Evolutionary conservation across 2,888 invertebrate species (phyloP).

Genomic region (Blastobasis adustella): DNA sequence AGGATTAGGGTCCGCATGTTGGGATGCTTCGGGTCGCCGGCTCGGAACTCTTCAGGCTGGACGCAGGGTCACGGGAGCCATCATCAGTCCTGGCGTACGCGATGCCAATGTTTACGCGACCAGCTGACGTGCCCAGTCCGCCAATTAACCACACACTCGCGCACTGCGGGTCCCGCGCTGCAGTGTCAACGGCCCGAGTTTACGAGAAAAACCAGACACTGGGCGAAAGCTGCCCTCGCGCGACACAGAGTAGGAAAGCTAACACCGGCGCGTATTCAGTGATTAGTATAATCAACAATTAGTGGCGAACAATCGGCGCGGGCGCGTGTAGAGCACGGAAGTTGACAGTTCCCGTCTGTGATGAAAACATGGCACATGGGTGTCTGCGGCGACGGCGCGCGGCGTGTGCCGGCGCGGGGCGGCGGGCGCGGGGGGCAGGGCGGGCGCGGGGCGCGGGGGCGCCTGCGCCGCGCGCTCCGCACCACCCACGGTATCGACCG

Average conservation of each 20-base stretch:
- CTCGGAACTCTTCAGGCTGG: slow-evolving; percentile 34
- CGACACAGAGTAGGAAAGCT: too few species aligned
- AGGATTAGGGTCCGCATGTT: slow-evolving; percentile 59
- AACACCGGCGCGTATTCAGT: too few species aligned
- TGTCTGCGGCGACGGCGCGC: slow-evolving; percentile 51
- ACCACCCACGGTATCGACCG: slow-evolving; percentile 73
- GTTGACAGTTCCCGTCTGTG: slow-evolving; percentile 51
- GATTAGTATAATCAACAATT: slow-evolving; percentile 11
- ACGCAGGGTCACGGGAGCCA: slow-evolving; percentile 38
- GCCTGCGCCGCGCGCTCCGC: slow-evolving; percentile 63
- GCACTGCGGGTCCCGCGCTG: slow-evolving; percentile 71
- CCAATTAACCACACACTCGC: slow-evolving; percentile 72
- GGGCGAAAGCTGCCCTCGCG: slow-evolving; percentile 49
- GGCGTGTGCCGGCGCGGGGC: slow-evolving; percentile 67
- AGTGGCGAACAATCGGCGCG: too few species aligned
- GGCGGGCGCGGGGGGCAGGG: slow-evolving; percentile 37
- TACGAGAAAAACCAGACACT: slow-evolving; percentile 63
- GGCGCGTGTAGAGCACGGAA: slow-evolving; percentile 24
- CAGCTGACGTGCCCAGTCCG: slow-evolving; percentile 63
- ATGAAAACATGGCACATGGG: slow-evolving; percentile 72
- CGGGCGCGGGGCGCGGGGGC: slow-evolving; percentile 35
- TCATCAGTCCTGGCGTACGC: slow-evolving; percentile 40
- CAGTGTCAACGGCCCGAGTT: slow-evolving; percentile 70
- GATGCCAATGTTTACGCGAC: slow-evolving; percentile 62
- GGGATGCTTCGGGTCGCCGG: slow-evolving; percentile 30